Conservation (phyloP, 1,140 invertebrate genomes). For the Bombus superbus region DNA sequence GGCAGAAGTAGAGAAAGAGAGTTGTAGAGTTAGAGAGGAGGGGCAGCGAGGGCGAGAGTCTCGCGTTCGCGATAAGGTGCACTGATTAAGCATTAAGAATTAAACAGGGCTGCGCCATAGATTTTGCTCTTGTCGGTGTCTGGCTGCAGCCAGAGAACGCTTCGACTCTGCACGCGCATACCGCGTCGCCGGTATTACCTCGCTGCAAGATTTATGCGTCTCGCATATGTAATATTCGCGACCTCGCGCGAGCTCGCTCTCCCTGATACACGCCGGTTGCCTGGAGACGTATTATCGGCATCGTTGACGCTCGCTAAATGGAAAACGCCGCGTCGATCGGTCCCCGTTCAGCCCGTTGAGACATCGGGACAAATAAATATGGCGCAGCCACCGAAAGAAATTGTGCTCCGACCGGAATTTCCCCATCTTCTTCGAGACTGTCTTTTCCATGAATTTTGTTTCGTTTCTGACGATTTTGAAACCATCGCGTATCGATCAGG, state of each 20-base stretch:
- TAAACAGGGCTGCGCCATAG: constrained; percentile 63
- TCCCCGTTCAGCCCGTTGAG: not conserved
- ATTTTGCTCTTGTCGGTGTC: constrained; percentile 46
- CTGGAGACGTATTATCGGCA: constrained; percentile 36
- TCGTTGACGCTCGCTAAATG: constrained; percentile 25
- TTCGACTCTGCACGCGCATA: constrained; percentile 12
- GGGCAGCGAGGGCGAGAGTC: not conserved
- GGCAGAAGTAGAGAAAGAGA: constrained; percentile 9
- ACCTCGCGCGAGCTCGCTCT: constrained; percentile 24
- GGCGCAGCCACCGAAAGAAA: not conserved
- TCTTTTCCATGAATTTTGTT: too few species aligned
- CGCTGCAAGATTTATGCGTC: constrained; percentile 63
- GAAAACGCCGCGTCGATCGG: constrained; percentile 27
- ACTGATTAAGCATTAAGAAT: constrained; percentile 73
- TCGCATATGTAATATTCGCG: constrained; percentile 60
- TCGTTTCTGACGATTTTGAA: too few species aligned
- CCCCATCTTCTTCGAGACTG: too few species aligned
- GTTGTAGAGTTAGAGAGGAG: constrained; percentile 12
- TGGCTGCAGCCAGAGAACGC: constrained; percentile 5
- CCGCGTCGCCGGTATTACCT: constrained; percentile 50
- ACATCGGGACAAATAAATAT: not conserved
- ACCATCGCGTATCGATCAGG: too few species aligned
- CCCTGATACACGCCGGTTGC: constrained; percentile 24
- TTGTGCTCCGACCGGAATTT: too few species aligned
- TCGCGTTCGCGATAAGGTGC: constrained; percentile 64